Evolutionary conservation across 2,797 vertebrate species (phyloP).

Genomic region (Clarias pachynema): DNA sequence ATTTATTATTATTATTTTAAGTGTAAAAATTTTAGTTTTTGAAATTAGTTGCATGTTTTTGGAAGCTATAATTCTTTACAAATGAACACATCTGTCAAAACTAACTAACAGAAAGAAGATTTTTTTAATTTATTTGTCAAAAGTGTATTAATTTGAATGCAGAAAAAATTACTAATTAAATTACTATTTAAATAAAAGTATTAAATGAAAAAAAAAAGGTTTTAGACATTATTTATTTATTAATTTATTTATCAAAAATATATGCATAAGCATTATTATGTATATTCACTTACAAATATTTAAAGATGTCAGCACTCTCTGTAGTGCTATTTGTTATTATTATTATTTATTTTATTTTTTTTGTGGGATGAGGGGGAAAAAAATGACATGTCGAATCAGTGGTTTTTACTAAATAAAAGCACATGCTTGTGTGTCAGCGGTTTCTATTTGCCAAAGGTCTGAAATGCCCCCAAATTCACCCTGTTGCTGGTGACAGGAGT

Average conservation of each 20-base stretch:
- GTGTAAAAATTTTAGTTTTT: neutral
- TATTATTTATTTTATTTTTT: neutral
- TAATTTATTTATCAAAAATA: neutral
- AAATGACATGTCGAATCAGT: conserved; percentile 17
- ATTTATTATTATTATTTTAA: neutral
- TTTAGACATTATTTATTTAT: no score
- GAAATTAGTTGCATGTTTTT: neutral
- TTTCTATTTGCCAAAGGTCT: conserved; percentile 27
- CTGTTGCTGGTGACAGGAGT: conserved; percentile 41
- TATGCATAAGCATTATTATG: neutral
- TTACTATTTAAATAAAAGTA: no score
- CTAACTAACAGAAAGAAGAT: neutral
- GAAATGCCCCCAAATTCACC: conserved; percentile 15
- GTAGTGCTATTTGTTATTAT: neutral
- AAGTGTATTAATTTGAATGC: no score
- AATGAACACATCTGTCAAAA: neutral
- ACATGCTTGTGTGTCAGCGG: conserved; percentile 32
- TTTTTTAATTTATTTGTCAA: neutral
- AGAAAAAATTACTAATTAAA: neutral
- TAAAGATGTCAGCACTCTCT: conserved; percentile 20
- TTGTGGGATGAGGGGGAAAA: no score
- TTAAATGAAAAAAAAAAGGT: no score
- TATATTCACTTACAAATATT: conserved; percentile 20
- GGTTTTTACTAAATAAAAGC: conserved; percentile 30
- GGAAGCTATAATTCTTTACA: neutral